phyloP scores from a whole-genome alignment of 2,797 vertebrate species.

The Molossus molossus region DNA sequence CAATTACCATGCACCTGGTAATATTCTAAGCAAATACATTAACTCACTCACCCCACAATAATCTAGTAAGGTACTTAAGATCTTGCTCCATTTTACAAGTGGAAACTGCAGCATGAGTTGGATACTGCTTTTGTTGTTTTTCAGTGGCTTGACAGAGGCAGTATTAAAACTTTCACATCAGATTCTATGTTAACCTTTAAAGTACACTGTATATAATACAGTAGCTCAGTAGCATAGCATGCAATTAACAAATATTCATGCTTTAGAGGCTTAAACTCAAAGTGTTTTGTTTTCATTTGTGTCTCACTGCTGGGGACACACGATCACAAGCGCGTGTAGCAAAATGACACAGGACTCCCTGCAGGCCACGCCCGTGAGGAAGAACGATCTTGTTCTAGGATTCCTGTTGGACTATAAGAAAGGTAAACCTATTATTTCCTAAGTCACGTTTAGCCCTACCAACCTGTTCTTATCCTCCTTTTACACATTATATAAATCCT shows the following conservation, averaged over 20 bases:
- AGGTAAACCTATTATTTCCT: background rate
- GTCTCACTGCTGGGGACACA: background rate
- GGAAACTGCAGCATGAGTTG: background rate
- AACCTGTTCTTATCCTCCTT: background rate
- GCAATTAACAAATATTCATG: constrained; percentile 9
- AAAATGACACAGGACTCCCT: background rate
- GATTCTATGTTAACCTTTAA: background rate
- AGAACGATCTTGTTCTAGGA: background rate
- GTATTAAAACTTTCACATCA: too few species aligned
- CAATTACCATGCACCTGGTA: background rate
- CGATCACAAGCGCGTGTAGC: background rate
- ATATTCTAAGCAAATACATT: background rate
- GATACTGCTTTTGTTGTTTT: background rate
- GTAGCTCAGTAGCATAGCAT: background rate
- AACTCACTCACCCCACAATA: background rate
- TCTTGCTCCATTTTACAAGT: background rate
- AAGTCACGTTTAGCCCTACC: background rate
- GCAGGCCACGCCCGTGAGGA: background rate
- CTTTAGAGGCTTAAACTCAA: background rate
- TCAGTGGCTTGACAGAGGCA: too few species aligned
- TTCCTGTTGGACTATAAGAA: constrained; percentile 11
- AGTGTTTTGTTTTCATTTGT: background rate
- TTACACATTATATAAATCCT: background rate
- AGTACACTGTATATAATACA: background rate
- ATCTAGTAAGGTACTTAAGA: constrained; percentile 5